Evolutionary conservation across 2,888 invertebrate species (phyloP).

Genomic region (Parthenolecanium corni): DNA sequence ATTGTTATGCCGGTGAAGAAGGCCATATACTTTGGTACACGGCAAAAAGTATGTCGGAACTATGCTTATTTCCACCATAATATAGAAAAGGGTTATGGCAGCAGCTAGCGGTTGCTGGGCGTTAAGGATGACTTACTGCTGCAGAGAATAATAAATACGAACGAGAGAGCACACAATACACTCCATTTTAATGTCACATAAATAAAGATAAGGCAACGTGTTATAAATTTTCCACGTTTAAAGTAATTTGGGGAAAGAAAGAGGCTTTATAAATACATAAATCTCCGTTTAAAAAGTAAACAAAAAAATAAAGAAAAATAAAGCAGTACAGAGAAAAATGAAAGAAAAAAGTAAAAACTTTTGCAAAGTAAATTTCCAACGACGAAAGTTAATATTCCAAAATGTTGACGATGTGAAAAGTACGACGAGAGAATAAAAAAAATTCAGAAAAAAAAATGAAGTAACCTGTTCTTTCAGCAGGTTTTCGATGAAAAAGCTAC

Average conservation of each 20-base stretch:
- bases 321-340: neutral
- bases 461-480: too few relatives aligned
- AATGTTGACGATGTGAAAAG: slow-evolving; percentile 1
- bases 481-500: too few relatives aligned
- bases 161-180: slow-evolving; percentile 7
- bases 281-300: slow-evolving; percentile 5
- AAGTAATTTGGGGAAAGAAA: slow-evolving; percentile 11
- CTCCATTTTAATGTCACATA: slow-evolving; percentile 16
- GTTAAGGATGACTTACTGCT: slow-evolving; percentile 16
- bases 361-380: neutral
- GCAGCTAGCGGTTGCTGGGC: neutral
- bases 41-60: neutral
- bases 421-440: neutral
- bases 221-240: slow-evolving; percentile 18
- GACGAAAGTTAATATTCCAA: slow-evolving; percentile 6
- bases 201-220: slow-evolving; percentile 19
- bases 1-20: neutral
- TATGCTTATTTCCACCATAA: neutral
- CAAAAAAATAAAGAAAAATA: neutral
- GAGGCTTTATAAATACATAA: slow-evolving; percentile 19
- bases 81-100: neutral
- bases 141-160: slow-evolving; percentile 12
- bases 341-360: neutral
- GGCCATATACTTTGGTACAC: neutral
- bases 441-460: too few relatives aligned